Evolutionary conservation across 2,888 invertebrate genomes (phyloP).

Genomic region (Oxycera nigricornis): DNA sequence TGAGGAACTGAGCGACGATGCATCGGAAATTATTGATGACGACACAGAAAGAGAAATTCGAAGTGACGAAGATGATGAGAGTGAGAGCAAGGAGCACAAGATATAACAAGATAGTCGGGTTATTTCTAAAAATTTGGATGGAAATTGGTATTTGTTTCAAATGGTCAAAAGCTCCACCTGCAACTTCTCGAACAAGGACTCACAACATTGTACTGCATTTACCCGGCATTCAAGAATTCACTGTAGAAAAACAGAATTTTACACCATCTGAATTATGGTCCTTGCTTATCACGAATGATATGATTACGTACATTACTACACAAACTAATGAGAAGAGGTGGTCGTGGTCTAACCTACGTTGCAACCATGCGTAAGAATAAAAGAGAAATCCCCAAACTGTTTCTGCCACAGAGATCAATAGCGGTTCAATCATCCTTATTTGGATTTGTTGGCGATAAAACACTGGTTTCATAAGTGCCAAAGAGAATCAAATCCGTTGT

Average conservation of each 20-base stretch:
- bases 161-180: background rate
- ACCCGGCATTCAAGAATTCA: background rate
- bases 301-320: conserved; percentile 1
- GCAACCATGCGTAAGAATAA: conserved; percentile 12
- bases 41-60: background rate
- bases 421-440: background rate
- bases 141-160: too few species aligned
- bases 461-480: background rate
- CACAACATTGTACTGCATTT: conserved; percentile 20
- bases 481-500: conserved; percentile 10
- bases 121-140: too few species aligned
- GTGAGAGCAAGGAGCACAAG: background rate
- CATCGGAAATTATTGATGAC: conserved; percentile 3
- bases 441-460: conserved; percentile 19
- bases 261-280: conserved; percentile 8
- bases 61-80: background rate
- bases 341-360: conserved; percentile 8
- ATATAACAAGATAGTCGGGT: conserved; percentile 4
- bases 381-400: background rate
- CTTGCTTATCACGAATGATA: conserved; percentile 16
- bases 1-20: background rate
- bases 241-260: conserved; percentile 6
- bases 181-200: background rate
- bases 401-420: background rate
- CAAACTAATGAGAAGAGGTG: conserved; percentile 10